phyloP scores from a whole-genome alignment of 64 coral and sea anemone species.

The Actinia equina region DNA sequence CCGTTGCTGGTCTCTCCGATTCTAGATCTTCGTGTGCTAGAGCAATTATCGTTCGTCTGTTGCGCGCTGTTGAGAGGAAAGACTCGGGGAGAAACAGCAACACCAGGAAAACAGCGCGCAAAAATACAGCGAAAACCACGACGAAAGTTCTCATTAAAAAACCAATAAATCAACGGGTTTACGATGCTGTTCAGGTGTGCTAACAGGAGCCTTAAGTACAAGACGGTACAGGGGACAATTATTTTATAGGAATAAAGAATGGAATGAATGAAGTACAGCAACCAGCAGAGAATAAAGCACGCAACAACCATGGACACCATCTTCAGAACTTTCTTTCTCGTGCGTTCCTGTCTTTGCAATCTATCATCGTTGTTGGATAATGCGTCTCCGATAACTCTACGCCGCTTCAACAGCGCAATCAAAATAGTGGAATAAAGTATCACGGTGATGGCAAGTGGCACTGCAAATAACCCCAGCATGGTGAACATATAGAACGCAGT shows the following conservation, averaged over 20 bases:
- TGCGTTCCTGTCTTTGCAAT: background rate
- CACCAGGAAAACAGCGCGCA: background rate
- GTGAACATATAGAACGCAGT: conserved; percentile 32
- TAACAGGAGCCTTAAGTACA: conserved; percentile 42
- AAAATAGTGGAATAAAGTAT: conserved; percentile 40
- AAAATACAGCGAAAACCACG: conserved; percentile 21
- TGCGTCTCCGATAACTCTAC: conserved; percentile 3
- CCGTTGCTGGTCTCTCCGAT: background rate
- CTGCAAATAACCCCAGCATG: conserved; percentile 25
- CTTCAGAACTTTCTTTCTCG: conserved; percentile 49
- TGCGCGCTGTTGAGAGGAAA: background rate
- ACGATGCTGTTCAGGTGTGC: conserved; percentile 59
- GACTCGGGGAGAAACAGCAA: background rate
- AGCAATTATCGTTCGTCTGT: background rate
- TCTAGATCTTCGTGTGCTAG: background rate
- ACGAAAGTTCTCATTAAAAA: conserved; percentile 62
- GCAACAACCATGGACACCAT: conserved; percentile 76
- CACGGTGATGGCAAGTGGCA: conserved; percentile 21
- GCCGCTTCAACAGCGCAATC: conserved; percentile 18
- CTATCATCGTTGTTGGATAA: background rate
- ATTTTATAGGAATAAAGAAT: conserved; percentile 66
- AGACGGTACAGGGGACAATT: conserved; percentile 41
- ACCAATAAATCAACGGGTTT: conserved; percentile 58
- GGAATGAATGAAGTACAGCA: conserved; percentile 73
- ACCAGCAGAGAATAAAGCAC: conserved; percentile 62